Evolutionary conservation across 1,140 invertebrate genomes (phyloP), one percentile per base, ranked within the genome.

Genomic region (Drosophila burlai): DNA sequence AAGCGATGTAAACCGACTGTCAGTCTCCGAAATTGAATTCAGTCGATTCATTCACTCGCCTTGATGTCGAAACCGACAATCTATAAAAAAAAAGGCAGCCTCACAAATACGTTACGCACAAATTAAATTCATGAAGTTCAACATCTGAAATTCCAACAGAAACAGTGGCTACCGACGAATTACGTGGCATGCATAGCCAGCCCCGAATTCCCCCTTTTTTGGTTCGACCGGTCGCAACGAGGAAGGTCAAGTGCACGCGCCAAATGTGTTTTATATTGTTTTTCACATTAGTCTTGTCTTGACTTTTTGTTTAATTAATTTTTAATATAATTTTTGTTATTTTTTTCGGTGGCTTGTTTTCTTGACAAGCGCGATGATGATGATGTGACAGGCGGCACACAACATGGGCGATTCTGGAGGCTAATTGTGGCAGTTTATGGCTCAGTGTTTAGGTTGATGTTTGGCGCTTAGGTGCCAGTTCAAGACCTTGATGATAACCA

Each of bases 241-340:
- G 67, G 67, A 74, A 73, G 71, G 71, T 74, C 71, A 74, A 74
- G 71, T 74, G 67, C 71, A 74, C 45, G 71, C 71, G 71, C 71
- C 71, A 74, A 74, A 73, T 74, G 71, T 74, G 68, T 74, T 74
- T 74, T 73, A 74, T 74, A 74, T 61, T 74, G 68, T 74, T 73
- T 74, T 61, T 61, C 24, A 74, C 71, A 74, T 73, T 52, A 73
- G 71, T 61, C 55, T 36, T 58, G 71, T 73, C 55, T 36, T 26
- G 47, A 60, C 71, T 73, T 74, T 72, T 74, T 74, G 68, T 74
- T 74, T 74, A 74, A 74, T 74, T 74, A 74, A 74, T 74, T 74
- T 73, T 74, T 61, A 74, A 74, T 74, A 74, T 34, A 43, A 73
- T 52, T 73, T 52, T 52, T 52, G 69, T 71, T 59, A 40, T 21